Evolutionary conservation across 2,888 invertebrate genomes (phyloP), one percentile per base, ranked within the genome.

Genomic region (Psylliodes chrysocephalus): DNA sequence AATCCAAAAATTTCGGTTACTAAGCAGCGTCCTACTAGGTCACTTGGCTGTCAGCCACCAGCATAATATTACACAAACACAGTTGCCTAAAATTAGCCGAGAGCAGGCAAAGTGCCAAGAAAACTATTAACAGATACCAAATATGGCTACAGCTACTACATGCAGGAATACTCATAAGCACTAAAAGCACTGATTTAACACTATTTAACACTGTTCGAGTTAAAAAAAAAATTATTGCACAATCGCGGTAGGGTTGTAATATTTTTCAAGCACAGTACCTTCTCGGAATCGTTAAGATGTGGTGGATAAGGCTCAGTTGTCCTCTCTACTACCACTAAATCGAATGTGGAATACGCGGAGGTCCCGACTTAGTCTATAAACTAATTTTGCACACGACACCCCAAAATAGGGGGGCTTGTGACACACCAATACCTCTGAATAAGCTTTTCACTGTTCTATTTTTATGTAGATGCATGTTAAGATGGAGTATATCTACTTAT

Each of bases 371-470:
- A 86, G 86, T 86, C 86, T 87, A 86, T 87, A 84, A 83, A 84
- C 79, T 79, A 78, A 79, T 82, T 49, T 84, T 87, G 87, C 87
- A 86, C 87, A 87, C 87, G 87, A 84, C 86, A 84, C 86, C 70
- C 28, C 75, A 67, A 54, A 67, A 63, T 68, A 68, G 73, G 73
- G 75, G 76, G 78, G 73, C 64, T 63, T 52, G 33, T 66, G 60
- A 72, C 68, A 67, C 68, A 66, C 69, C 64, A 51, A 64, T 47
- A 56, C 51, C 69, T 83, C 80, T 81, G 83, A 84, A 84, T 84
- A 84, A 82, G 80, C 79, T 79, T 84, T 84, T 84, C 82, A 81
- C 83, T 81, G 77, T 73, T 73, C 83, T 85, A 85, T 85, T 85
- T 85, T 84, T 82, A 84, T 82, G 74, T 75, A 80, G 69, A 83